Evolutionary conservation across 2,113 vertebrate species (phyloP).

Genomic region (Acrocephalus arundinaceus): DNA sequence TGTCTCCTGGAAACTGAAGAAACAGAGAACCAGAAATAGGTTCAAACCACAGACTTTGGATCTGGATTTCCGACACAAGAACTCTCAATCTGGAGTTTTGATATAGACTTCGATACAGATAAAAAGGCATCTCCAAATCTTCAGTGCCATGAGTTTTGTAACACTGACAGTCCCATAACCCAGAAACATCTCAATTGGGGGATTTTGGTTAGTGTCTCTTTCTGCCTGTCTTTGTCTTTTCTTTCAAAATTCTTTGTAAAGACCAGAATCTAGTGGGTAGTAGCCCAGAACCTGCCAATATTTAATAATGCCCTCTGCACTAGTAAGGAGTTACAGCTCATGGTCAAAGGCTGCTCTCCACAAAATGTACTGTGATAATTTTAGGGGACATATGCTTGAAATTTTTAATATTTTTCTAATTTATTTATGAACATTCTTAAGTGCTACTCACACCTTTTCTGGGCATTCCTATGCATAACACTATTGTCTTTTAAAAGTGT

Average conservation of each 20-base stretch:
- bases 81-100: neutral
- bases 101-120: neutral
- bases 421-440: neutral
- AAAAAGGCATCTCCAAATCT: neutral
- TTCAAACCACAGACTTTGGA: constrained; percentile 3
- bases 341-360: neutral
- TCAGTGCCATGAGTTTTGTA: neutral
- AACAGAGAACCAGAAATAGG: constrained; percentile 24
- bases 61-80: neutral
- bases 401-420: neutral
- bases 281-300: neutral
- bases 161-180: neutral
- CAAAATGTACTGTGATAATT: neutral
- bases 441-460: neutral
- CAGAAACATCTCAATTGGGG: neutral
- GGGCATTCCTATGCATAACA: neutral
- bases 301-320: neutral
- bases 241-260: neutral
- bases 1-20: neutral
- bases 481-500: neutral
- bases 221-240: neutral
- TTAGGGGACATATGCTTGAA: neutral
- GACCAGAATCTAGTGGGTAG: neutral
- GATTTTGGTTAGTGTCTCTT: neutral
- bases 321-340: neutral